Conservation (phyloP, 2,113 vertebrate species). For the Origma solitaria region DNA sequence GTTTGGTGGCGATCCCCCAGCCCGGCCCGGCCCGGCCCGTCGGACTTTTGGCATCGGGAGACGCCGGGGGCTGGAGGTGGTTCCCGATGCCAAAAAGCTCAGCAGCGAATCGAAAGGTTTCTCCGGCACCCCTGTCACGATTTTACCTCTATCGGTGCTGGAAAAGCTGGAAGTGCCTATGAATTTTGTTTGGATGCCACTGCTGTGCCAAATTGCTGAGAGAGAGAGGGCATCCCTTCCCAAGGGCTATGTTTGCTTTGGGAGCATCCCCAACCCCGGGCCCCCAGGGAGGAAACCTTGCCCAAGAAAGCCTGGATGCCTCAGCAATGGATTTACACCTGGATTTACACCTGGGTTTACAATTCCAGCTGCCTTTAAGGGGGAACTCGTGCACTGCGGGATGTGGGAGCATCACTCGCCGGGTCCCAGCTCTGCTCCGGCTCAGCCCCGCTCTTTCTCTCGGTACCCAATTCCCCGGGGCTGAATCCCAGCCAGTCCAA, state of each 20-base stretch:
- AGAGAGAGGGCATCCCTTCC: no score
- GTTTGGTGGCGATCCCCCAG: fast-evolving
- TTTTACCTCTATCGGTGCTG: not conserved
- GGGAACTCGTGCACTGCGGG: not conserved
- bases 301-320: not conserved
- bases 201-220: not conserved
- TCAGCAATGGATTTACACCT: not conserved
- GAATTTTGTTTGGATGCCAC: not conserved
- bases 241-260: not conserved
- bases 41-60: not conserved
- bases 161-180: not conserved
- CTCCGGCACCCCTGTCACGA: no score
- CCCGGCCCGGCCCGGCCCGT: not conserved
- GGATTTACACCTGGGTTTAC: not conserved
- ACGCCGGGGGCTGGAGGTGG: not conserved
- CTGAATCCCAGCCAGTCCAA: not conserved
- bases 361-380: not conserved
- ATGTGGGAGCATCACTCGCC: not conserved
- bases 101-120: not conserved
- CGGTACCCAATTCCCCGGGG: not conserved
- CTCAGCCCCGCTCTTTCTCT: not conserved
- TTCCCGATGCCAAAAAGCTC: not conserved
- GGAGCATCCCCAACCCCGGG: not conserved
- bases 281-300: not conserved
- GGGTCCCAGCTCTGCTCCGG: not conserved